Conservation (phyloP, 2,888 invertebrate genomes). For the Stictocephala bisonia region DNA sequence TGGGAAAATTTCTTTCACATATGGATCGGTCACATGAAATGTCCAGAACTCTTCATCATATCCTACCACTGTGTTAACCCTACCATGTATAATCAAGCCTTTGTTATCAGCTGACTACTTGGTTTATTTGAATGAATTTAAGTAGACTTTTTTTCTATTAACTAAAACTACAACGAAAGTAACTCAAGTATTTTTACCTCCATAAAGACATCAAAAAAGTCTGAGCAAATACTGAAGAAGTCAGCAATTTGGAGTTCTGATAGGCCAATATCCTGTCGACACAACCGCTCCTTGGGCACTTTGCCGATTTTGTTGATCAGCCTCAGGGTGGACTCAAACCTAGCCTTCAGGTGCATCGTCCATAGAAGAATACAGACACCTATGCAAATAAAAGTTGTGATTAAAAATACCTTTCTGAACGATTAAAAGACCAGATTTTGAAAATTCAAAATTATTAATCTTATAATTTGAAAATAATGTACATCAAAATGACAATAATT, state of each 20-base stretch:
- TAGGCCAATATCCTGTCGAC: constrained; percentile 80
- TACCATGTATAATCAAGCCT: no score
- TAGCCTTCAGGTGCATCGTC: constrained; percentile 87
- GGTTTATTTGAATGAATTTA: no score
- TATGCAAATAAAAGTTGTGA: constrained; percentile 58
- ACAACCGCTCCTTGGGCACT: constrained; percentile 85
- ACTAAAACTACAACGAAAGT: no score
- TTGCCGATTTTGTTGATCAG: constrained; percentile 85
- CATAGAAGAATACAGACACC: constrained; percentile 89
- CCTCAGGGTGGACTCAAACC: constrained; percentile 79
- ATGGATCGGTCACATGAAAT: no score
- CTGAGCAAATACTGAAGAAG: constrained; percentile 63
- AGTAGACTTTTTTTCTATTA: no score
- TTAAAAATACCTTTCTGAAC: neutral
- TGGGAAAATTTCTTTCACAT: no score
- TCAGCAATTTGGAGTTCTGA: constrained; percentile 69
- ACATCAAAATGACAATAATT: no score
- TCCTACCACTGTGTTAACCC: no score
- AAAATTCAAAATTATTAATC: neutral
- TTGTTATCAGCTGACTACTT: no score
- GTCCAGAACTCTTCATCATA: no score
- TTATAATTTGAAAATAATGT: neutral
- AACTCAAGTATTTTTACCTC: constrained; percentile 65
- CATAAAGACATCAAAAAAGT: constrained; percentile 70
- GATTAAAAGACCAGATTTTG: neutral